These are phyloP conservation scores for Hoplodrina blanda DNA, from an alignment of 2,888 invertebrate species.

Conservation along the genomic window DNA sequence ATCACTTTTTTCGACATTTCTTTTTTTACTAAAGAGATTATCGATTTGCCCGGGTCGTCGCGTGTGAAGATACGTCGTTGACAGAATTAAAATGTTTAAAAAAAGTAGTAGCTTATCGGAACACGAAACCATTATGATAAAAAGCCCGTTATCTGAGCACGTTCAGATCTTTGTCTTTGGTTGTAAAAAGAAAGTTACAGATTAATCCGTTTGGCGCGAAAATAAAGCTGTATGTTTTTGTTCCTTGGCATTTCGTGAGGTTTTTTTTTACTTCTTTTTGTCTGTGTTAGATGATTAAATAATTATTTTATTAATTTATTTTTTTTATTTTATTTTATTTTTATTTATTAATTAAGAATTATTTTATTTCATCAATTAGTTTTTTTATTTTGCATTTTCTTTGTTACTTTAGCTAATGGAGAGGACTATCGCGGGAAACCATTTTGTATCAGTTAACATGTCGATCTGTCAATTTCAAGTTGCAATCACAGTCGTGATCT, in stretches of 20 bases:
- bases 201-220: constrained; percentile 58
- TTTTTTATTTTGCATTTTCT: neutral
- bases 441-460: constrained; percentile 16
- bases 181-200: constrained; percentile 68
- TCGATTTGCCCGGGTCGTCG: constrained; percentile 65
- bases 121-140: constrained; percentile 82
- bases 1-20: neutral
- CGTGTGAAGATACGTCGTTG: constrained; percentile 67
- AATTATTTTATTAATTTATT: neutral
- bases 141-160: constrained; percentile 72
- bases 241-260: constrained; percentile 22
- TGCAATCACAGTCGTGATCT: constrained; percentile 25
- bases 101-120: constrained; percentile 81
- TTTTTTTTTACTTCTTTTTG: neutral
- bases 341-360: too few species aligned
- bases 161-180: constrained; percentile 65
- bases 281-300: constrained; percentile 1
- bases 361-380: neutral
- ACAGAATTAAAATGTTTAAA: constrained; percentile 70
- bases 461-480: constrained; percentile 25
- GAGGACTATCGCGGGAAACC: neutral
- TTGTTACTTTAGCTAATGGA: constrained; percentile 1
- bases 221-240: constrained; percentile 44
- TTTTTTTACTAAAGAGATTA: constrained; percentile 41
- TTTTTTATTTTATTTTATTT: neutral